Conservation (phyloP, 2,797 vertebrate genomes). For the Phyllotis vaccarum region DNA sequence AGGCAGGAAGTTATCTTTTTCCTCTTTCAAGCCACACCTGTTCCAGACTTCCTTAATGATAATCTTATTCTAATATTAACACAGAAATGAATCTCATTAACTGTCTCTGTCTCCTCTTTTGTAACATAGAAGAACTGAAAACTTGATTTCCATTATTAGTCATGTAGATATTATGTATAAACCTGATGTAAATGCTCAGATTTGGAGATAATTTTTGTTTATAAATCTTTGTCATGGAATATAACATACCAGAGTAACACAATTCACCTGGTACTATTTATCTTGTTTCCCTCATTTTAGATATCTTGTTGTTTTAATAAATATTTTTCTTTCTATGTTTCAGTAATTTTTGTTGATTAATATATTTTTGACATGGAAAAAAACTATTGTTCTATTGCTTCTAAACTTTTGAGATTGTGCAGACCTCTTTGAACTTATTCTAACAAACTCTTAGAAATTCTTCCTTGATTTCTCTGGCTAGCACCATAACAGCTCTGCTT, state of each 20-base stretch:
- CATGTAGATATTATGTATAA: neutral
- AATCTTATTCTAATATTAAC: neutral
- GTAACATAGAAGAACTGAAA: neutral
- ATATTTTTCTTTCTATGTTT: neutral
- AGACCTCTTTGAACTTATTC: neutral
- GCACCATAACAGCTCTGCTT: neutral
- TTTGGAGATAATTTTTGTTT: neutral
- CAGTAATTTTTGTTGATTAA: neutral
- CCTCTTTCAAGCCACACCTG: neutral
- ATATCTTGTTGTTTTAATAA: neutral
- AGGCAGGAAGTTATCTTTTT: too few species aligned
- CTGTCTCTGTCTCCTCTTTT: neutral
- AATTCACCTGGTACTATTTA: neutral
- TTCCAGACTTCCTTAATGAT: neutral
- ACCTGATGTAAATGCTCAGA: neutral
- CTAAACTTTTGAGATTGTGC: too few species aligned
- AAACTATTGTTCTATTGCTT: neutral
- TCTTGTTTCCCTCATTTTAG: neutral
- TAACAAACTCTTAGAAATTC: too few species aligned
- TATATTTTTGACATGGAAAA: neutral
- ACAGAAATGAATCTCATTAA: neutral
- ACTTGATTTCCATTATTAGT: neutral
- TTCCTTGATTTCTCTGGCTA: neutral
- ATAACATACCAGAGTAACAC: neutral
- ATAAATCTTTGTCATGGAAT: neutral